Base-by-base conservation (phyloP, 2,797 vertebrate genomes). In the Myotis pilosus region DNA sequence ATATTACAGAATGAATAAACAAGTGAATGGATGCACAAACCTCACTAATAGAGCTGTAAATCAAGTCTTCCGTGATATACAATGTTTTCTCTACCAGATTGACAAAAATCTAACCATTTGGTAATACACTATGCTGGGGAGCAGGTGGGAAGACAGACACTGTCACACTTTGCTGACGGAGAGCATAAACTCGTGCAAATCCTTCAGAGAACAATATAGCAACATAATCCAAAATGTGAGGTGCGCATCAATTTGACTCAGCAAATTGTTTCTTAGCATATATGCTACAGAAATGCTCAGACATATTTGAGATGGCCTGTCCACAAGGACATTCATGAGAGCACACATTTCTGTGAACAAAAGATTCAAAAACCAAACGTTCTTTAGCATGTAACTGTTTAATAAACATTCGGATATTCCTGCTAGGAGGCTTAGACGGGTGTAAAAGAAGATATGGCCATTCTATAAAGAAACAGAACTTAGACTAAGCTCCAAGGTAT, bases 151-250 rank as follows among this genome's bases (percentile, higher is more conserved):
- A 88, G 4, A 81, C 6, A 71, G n/a, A 5, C 10, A 36, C 47
- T 20, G 2, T 17, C 69, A 12, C 2, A 13, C 28, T 23, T 20
- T 53, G 10, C 8, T 28, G 19, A 28, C 0, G 0, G 0, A 72
- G 38, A 66, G 19, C 7, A 16, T 8, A 47, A 68, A 25, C 51
- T 12, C 5, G 15, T 19, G 6, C 41, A 36, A 33, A 66, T 47
- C n/a, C 53, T 90, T 30, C 11, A 28, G 19, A 75, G 22, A 69
- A 66, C 23, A 1, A 41, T 44, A 62, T 4, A 33, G 55, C 3
- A 44, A 28, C 11, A n/a, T 25, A 8, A 71, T 22, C 28, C n/a
- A 55, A 60, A 49, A 44, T 9, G 3, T 53, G 17, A 76, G 36
- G 47, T 51, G 20, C 38, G 25, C 11, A 5, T 30, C 62, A 49